Evolutionary conservation across 2,888 invertebrate genomes (phyloP), one percentile per base, ranked within the genome.

Genomic region (Bombyx huttoni): DNA sequence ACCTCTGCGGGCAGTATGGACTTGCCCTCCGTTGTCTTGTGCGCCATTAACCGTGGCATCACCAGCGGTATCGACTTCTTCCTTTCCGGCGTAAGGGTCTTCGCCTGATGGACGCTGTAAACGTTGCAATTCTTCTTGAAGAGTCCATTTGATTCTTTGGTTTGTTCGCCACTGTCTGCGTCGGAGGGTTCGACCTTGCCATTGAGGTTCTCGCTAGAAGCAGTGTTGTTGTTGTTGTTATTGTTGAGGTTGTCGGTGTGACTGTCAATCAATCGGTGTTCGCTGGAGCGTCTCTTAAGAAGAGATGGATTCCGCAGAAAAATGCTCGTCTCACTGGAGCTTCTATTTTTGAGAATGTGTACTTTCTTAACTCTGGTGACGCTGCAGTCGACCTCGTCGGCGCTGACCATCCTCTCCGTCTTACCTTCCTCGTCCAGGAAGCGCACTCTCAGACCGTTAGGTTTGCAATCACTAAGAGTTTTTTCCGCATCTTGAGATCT

Each of bases 291-390:
- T 51, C 86, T 71, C 60, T 84, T 85, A 60, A 80, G 75, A 13
- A 88, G 69, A 35, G 85, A 86, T 1, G 87, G 78, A 56, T 87
- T 84, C 53, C 89, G 75, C 50, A 89, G 62, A 51, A 89, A 64
- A 51, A 89, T 80, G 63, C 89, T 89, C 34, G 89, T 87, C 58
- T 89, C 89, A 57, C 89, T 89, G 5, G 88, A 89, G 64, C 89
- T 88, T 55, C 89, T 77, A 63, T 87, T 89, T 59, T 89, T 89
- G 9, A 88, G 73, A 52, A 89, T 82, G 63, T 89, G 89, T 57
- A 89, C 81, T 67, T 89, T 89, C 59, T 85, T 88, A 54, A 88
- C 84, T 49, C 78, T 69, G 61, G 88, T 63, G 60, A 89, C 68
- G 58, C 87, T 67, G 67, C 75, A 75, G 68, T 89, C 88, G 33